Evolutionary conservation across 2,113 vertebrate species (phyloP).

Genomic region (Elgaria multicarinata): DNA sequence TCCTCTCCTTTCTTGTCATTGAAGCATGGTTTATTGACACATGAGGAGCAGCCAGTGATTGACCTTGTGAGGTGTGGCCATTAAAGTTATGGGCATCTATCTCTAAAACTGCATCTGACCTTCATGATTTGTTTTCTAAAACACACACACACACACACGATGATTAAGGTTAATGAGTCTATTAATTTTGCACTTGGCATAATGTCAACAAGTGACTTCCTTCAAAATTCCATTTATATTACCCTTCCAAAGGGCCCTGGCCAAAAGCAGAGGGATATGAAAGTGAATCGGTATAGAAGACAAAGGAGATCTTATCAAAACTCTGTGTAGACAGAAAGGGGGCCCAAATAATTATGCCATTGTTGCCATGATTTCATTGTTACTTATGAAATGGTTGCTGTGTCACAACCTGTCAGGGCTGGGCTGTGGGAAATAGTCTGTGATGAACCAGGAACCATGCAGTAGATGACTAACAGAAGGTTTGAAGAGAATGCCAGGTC

Average conservation of each 20-base stretch:
- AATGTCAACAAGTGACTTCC: constrained; percentile 6
- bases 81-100: constrained; percentile 3
- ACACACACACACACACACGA: not conserved
- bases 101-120: constrained; percentile 40
- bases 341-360: too few species aligned
- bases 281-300: not conserved
- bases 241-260: not conserved
- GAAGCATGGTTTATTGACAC: constrained; percentile 28
- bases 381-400: too few species aligned
- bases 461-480: too few species aligned
- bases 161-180: constrained; percentile 56
- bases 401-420: too few species aligned
- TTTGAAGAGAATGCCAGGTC: too few species aligned
- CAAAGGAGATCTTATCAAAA: not conserved
- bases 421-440: too few species aligned
- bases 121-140: constrained; percentile 43
- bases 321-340: too few species aligned
- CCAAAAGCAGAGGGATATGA: not conserved
- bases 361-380: too few species aligned
- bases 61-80: not conserved
- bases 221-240: constrained; percentile 2
- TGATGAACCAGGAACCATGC: too few species aligned
- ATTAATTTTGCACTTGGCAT: constrained; percentile 50
- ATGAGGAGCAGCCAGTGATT: constrained; percentile 11
- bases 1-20: not conserved